Evolutionary conservation across 2,113 vertebrate genomes (phyloP), one percentile per base, ranked within the genome.

Genomic region (Diglossa brunneiventris): DNA sequence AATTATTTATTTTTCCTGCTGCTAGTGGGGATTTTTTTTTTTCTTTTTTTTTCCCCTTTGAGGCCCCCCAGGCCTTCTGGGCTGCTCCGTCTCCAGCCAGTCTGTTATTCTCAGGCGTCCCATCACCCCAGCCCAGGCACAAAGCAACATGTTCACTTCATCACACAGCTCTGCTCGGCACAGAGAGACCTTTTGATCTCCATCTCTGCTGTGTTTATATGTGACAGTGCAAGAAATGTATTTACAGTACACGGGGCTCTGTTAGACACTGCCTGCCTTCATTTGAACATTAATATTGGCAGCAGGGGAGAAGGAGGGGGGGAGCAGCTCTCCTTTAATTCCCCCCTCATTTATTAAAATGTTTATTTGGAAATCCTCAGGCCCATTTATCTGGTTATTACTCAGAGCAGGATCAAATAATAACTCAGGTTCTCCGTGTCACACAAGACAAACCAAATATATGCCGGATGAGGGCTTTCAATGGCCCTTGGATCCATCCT

Each of bases 1-100:
- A 97, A 98, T 98, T 98, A 98, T 98, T 98, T 98, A 98, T 98
- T 98, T 98, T 98, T 98, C 97, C 97, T 98, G 97, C 97, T 97
- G 88, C 95, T 97, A 62, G 95, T 47, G 89, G 89, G 83, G 94
- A 95, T 96, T 90, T 94, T 79, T 73, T 58, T 49, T 49, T 6
- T 23, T 47, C 9, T 59, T 47, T 83, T 81, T 63, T 59, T 61
- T 70, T 22, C 15, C 62, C 74, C 93, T 97, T 97, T 96, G 97
- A 97, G 98, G 97, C 95, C 97, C 97, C 97, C 96, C 93, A 87
- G 37, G 95, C 98, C 96, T 97, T 97, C 95, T 96, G 96, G 94
- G 96, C 95, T 95, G 95, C 96, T 95, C 83, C 37, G 96, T 97
- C 97, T 97, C 84, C 95, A 97, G 97, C 44, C 97, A 95, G 97